phyloP scores from a whole-genome alignment of 1,140 invertebrate species.

The Formica selysi region DNA sequence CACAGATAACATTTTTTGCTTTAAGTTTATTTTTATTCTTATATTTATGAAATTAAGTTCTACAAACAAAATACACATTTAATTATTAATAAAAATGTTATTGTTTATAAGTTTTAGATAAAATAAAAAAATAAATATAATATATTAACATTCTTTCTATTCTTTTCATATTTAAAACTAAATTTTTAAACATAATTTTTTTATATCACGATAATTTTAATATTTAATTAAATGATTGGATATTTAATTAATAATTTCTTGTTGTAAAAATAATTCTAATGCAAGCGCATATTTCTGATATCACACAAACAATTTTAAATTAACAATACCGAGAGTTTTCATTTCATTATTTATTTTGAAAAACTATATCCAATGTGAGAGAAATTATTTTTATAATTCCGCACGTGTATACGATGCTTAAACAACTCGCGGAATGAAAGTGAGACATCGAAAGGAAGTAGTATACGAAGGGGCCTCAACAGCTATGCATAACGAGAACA shows the following conservation, averaged over 20 bases:
- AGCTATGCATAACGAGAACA: slow-evolving; percentile 40
- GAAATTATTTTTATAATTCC: slow-evolving; percentile 27
- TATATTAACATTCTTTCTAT: background rate
- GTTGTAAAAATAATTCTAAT: background rate
- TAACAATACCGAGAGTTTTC: background rate
- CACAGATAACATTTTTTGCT: background rate
- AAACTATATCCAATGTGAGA: background rate
- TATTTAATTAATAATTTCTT: background rate
- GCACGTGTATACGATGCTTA: background rate
- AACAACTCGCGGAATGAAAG: slow-evolving; percentile 39
- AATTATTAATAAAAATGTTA: slow-evolving; percentile 21
- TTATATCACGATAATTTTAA: background rate
- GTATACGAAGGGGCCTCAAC: slow-evolving; percentile 21
- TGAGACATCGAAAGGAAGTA: slow-evolving; percentile 44
- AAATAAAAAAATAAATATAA: background rate
- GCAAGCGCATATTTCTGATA: background rate
- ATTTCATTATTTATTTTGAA: background rate
- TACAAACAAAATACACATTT: background rate
- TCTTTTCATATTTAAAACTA: background rate
- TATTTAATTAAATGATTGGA: background rate
- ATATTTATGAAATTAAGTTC: background rate
- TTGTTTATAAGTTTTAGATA: background rate
- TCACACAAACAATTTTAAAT: background rate
- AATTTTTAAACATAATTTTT: background rate
- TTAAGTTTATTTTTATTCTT: background rate